phyloP scores from a whole-genome alignment of 2,113 vertebrate genomes.

The Rhagologus leucostigma region DNA sequence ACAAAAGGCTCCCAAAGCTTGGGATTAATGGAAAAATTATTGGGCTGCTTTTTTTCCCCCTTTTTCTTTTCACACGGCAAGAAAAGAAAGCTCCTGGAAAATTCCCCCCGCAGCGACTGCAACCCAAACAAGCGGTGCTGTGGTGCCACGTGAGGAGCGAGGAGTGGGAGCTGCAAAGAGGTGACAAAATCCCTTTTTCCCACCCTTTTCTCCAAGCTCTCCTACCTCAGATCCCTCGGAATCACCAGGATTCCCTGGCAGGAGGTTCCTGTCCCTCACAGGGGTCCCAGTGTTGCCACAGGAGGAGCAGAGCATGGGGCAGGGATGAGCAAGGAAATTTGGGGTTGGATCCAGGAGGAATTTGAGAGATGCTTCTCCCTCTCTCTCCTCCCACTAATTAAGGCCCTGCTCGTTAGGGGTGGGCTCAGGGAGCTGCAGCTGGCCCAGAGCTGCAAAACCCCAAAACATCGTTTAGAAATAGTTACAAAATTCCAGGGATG shows the following conservation, averaged over 20 bases:
- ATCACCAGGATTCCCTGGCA: neutral
- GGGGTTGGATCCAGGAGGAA: neutral
- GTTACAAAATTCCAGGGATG: neutral
- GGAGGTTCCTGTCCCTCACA: rapidly evolving
- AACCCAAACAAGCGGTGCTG: neutral
- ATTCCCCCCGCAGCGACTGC: neutral
- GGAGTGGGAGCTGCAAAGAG: neutral
- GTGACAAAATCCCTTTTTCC: neutral
- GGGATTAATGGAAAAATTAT: constrained; percentile 1
- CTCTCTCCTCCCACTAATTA: neutral
- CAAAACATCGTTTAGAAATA: neutral
- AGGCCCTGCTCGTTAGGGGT: neutral
- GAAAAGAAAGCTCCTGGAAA: neutral
- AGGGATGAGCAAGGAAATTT: neutral
- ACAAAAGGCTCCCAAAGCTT: neutral
- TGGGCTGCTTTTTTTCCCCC: rapidly evolving
- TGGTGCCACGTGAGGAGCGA: neutral
- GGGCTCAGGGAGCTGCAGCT: neutral
- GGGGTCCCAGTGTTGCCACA: rapidly evolving
- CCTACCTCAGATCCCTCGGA: neutral
- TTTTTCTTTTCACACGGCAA: neutral
- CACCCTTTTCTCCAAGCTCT: neutral
- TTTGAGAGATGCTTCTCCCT: neutral
- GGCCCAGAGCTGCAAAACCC: neutral
- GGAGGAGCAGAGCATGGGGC: rapidly evolving